phyloP scores from a whole-genome alignment of 2,113 vertebrate species.

The Odontesthes bonariensis region DNA sequence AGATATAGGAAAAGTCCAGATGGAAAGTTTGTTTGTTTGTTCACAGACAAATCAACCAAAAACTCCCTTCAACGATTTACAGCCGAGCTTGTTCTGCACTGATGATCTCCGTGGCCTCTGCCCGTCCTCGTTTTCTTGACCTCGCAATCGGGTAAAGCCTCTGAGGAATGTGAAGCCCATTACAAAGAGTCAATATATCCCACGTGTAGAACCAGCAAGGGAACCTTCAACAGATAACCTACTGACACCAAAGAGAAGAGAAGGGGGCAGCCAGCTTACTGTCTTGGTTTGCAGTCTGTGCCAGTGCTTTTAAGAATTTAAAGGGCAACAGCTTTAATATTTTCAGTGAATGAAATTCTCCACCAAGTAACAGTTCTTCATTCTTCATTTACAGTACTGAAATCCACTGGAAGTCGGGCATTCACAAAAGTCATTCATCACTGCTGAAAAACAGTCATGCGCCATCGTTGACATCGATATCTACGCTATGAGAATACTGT shows the following conservation, averaged over 20 bases:
- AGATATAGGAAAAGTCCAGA: background rate
- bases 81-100: background rate
- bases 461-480: background rate
- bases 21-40: background rate
- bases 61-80: fast-evolving
- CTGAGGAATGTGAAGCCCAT: background rate
- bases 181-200: background rate
- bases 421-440: background rate
- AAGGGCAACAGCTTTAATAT: too few relatives aligned
- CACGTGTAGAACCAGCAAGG: background rate
- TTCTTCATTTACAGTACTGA: background rate
- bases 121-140: background rate
- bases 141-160: background rate
- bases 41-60: background rate
- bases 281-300: too few relatives aligned
- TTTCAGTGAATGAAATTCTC: too few relatives aligned
- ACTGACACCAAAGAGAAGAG: background rate
- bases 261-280: too few relatives aligned
- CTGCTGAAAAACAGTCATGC: background rate
- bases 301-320: too few relatives aligned
- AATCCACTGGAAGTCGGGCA: background rate
- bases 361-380: too few relatives aligned
- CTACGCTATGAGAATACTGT: background rate
- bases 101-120: background rate
- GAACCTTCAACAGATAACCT: background rate